These are phyloP conservation scores for Monopis laevigella DNA, from an alignment of 2,888 invertebrate species.

Conservation along the genomic window DNA sequence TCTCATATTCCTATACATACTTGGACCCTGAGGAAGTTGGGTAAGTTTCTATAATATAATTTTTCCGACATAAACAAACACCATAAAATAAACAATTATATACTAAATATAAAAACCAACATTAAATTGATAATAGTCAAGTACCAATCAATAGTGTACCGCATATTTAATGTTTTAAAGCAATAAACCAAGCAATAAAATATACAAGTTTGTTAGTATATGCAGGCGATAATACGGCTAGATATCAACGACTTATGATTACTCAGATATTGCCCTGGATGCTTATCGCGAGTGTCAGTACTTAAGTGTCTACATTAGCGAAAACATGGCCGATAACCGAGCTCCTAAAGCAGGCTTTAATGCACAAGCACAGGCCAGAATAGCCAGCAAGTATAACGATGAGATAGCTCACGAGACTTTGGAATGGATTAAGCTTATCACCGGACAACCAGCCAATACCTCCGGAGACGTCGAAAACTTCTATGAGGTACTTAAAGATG, in stretches of 20 bases:
- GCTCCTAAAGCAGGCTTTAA: slow-evolving; percentile 62
- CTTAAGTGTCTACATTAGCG: slow-evolving; percentile 45
- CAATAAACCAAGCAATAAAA: slow-evolving; percentile 4
- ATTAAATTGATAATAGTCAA: slow-evolving; percentile 3
- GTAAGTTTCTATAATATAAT: too few species aligned
- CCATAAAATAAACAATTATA: too few species aligned
- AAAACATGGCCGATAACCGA: slow-evolving; percentile 55
- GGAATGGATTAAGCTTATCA: slow-evolving; percentile 90
- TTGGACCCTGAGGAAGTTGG: too few species aligned
- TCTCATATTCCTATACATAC: too few species aligned
- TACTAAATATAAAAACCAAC: too few species aligned
- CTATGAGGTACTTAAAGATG: slow-evolving; percentile 88
- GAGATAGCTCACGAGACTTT: slow-evolving; percentile 91
- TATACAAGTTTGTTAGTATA: slow-evolving; percentile 2
- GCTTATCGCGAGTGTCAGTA: slow-evolving; percentile 56
- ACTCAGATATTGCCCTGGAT: slow-evolving; percentile 40
- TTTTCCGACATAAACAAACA: too few species aligned
- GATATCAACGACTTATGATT: slow-evolving; percentile 43
- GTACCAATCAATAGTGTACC: not conserved
- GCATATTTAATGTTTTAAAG: not conserved
- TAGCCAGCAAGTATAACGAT: slow-evolving; percentile 96
- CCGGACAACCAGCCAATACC: slow-evolving; percentile 83
- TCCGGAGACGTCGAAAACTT: slow-evolving; percentile 92
- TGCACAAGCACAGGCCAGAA: slow-evolving; percentile 67
- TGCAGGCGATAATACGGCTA: slow-evolving; percentile 17